Conservation (phyloP, 1,140 invertebrate species). For the Rhagoletis pomonella region DNA sequence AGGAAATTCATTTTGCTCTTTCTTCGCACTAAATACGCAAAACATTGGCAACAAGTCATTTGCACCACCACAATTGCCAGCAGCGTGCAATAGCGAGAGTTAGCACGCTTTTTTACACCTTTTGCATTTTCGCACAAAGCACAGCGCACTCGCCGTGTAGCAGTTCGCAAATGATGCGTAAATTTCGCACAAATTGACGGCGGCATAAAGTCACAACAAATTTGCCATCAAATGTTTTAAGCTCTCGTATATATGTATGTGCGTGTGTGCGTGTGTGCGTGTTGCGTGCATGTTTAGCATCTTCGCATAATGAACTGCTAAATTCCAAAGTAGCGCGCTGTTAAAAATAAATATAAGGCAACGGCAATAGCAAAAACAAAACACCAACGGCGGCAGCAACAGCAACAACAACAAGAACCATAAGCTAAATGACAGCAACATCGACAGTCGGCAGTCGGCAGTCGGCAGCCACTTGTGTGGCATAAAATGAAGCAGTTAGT, state of each 20-base stretch:
- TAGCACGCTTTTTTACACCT: background rate
- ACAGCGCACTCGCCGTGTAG: background rate
- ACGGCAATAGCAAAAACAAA: background rate
- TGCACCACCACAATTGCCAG: constrained; percentile 5
- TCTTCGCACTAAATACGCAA: background rate
- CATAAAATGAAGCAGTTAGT: constrained; percentile 32
- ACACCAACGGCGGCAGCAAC: background rate
- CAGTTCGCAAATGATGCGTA: constrained; percentile 36
- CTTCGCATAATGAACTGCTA: constrained; percentile 56
- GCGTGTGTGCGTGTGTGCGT: background rate
- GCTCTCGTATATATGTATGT: background rate
- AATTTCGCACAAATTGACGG: constrained; percentile 49
- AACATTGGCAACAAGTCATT: constrained; percentile 13
- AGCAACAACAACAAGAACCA: background rate
- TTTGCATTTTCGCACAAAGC: background rate
- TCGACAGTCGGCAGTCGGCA: background rate
- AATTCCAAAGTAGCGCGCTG: constrained; percentile 51
- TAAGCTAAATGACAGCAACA: constrained; percentile 36
- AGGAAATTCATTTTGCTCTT: too few species aligned
- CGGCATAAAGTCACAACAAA: constrained; percentile 47
- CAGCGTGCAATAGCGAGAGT: background rate
- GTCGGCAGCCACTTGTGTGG: constrained; percentile 51
- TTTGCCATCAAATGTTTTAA: constrained; percentile 33
- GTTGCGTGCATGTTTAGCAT: constrained; percentile 45
- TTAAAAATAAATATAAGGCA: constrained; percentile 48